These are phyloP conservation scores for Limnothrissa miodon DNA, from an alignment of 2,113 vertebrate species.

Conservation along the genomic window DNA sequence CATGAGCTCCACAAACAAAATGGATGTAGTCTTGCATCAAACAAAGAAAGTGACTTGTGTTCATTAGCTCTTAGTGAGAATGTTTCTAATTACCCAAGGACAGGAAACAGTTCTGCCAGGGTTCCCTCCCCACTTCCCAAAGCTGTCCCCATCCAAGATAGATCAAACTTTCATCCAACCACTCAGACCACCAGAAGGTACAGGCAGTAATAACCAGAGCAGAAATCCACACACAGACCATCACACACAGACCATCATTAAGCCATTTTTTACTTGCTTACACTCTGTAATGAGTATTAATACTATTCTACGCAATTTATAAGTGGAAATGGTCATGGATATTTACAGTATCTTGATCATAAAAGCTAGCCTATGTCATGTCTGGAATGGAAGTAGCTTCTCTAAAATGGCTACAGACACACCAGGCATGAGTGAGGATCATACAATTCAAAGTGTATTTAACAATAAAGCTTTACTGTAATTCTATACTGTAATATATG, in stretches of 20 bases:
- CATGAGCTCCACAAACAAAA: not conserved
- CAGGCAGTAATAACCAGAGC: not conserved
- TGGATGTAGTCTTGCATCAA: not conserved
- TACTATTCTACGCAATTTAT: too few relatives aligned
- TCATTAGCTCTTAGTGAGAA: not conserved
- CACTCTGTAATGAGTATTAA: too few relatives aligned
- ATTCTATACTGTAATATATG: too few relatives aligned
- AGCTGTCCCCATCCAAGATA: slow-evolving; percentile 18
- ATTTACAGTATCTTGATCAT: not conserved
- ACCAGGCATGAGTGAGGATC: too few relatives aligned
- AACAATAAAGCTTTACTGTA: too few relatives aligned
- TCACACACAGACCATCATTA: not conserved
- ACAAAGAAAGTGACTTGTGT: not conserved
- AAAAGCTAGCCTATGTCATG: not conserved
- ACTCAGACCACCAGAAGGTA: not conserved
- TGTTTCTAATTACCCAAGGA: not conserved
- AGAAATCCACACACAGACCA: not conserved
- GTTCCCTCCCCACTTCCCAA: not conserved
- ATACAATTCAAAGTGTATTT: too few relatives aligned
- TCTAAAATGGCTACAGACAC: too few relatives aligned
- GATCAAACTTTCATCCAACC: slow-evolving; percentile 9
- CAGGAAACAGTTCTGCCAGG: not conserved
- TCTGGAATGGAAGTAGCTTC: too few relatives aligned
- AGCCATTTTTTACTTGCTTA: too few relatives aligned
- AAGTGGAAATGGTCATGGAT: too few relatives aligned